Evolutionary conservation across 2,888 invertebrate species (phyloP), one percentile per base, ranked within the genome.

Genomic region (Cephus rjabovi): DNA sequence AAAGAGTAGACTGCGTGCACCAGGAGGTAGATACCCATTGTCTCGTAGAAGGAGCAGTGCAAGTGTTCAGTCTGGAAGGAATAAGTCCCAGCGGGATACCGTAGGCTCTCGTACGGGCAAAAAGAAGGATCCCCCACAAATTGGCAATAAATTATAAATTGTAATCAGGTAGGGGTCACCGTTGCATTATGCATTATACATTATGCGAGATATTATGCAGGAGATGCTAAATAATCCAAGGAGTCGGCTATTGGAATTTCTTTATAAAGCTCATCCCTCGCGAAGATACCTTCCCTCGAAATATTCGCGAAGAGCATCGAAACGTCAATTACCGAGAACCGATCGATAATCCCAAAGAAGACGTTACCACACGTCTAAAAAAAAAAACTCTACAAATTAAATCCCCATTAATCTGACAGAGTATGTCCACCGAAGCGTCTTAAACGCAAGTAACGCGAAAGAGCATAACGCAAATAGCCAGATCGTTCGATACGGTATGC

Each of bases 141-240:
- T 84, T 84, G 84, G 83, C 83, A 85, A 85, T 86, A 83, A 87
- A 87, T 86, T 86, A 83, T 85, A 84, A 86, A 86, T 87, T 86
- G 82, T 86, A 86, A 85, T 86, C 84, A 83, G 83, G 75, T 80
- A 80, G 82, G 80, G 84, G 82, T 84, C 83, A 81, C 81, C 82
- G 83, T 86, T 87, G 86, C 84, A 86, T 87, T 85, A 87, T 86
- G 85, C 82, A 85, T 86, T 81, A 80, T 77, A 56, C 56, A 56
- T 56, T 56, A 56, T 56, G 23, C 23, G 56, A 56, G 56, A 56
- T 56, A 56, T 56, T 56, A 56, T 56, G 56, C 56, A 23, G 56
- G 56, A 56, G 56, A 56, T 56, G 56, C 56, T 56, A 56, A 56
- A 56, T 56, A 56, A 56, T 23, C 56, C 23, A 56, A 56, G 23